Conservation (phyloP, 2,797 vertebrate genomes). For the Esox masquinongy region DNA sequence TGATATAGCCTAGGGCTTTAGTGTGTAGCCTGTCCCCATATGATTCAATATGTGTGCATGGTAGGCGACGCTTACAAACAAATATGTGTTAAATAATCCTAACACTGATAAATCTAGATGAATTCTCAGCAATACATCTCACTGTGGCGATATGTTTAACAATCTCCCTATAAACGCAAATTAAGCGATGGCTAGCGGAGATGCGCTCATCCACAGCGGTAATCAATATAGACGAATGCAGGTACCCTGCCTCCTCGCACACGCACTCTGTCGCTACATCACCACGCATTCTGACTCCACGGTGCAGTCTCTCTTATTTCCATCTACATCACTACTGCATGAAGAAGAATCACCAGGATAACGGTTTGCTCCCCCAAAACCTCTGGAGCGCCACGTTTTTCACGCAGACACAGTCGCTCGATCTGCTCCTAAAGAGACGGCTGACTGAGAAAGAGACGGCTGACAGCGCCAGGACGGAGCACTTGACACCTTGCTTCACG, state of each 20-base stretch:
- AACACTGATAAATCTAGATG: constrained; percentile 13
- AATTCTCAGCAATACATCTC: constrained; percentile 29
- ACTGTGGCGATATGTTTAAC: constrained; percentile 30
- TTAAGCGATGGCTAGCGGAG: constrained; percentile 46
- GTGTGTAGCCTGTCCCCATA: neutral
- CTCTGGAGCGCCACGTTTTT: constrained; percentile 66
- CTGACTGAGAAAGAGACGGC: constrained; percentile 42
- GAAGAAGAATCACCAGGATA: constrained; percentile 44
- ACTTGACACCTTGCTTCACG: constrained; percentile 72
- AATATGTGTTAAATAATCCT: neutral
- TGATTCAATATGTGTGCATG: neutral
- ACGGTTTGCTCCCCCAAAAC: constrained; percentile 63
- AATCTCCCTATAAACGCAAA: constrained; percentile 42
- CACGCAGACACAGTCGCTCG: constrained; percentile 37
- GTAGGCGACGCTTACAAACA: neutral
- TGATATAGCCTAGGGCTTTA: neutral
- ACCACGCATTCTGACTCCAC: constrained; percentile 68
- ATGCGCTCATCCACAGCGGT: constrained; percentile 64
- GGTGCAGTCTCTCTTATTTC: constrained; percentile 51
- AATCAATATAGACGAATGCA: constrained; percentile 75
- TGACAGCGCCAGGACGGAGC: constrained; percentile 58
- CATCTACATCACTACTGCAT: constrained; percentile 44
- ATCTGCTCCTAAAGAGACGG: constrained; percentile 40
- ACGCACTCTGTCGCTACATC: constrained; percentile 57
- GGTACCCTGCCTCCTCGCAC: constrained; percentile 68